Percentiles rank a stretch among this genome's conserved stretches.
Evolutionary conservation across 2,888 invertebrate species (phyloP).

Genomic region (Escarpia spicata): DNA sequence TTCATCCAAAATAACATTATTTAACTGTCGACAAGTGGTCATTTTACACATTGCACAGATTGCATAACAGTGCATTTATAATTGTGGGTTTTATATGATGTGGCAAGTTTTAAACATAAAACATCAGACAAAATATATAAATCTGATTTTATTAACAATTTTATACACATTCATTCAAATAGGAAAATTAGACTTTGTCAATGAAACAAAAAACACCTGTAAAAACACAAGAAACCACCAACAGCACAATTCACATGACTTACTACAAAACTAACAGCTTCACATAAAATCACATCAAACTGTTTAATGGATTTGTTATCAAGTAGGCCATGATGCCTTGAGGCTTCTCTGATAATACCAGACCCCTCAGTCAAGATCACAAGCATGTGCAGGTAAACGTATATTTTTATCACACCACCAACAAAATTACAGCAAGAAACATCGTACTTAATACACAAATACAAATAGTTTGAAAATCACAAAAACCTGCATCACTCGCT

Average conservation of each 20-base stretch:
- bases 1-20: not conserved
- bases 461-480: not conserved
- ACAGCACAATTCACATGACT: no score
- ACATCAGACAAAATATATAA: not conserved
- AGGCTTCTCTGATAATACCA: not conserved
- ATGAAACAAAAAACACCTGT: no score
- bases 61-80: no score
- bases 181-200: not conserved
- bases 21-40: not conserved
- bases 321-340: not conserved
- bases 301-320: not conserved
- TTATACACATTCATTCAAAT: not conserved
- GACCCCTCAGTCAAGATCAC: not conserved
- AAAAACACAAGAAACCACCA: no score
- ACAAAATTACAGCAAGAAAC: constrained; percentile 10
- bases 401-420: not conserved
- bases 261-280: no score
- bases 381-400: not conserved
- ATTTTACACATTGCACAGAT: not conserved
- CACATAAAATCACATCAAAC: not conserved
- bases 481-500: not conserved
- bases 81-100: no score
- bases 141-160: not conserved
- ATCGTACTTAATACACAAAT: not conserved
- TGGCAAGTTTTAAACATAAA: not conserved